Conservation (phyloP, 2,797 vertebrate species). For the Phrynocephalus guinanensis region DNA sequence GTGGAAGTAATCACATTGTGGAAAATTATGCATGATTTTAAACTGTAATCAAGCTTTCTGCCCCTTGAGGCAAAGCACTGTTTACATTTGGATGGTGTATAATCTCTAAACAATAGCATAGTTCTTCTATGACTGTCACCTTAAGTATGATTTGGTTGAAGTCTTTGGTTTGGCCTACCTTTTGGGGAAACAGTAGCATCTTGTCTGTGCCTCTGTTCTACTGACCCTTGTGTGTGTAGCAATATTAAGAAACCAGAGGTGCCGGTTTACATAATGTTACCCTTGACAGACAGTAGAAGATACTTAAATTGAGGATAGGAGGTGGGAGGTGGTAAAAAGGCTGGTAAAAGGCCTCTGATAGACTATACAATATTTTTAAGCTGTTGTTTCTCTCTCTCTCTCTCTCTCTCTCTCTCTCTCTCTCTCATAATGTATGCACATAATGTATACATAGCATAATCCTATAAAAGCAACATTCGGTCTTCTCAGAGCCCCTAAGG, state of each 20-base stretch:
- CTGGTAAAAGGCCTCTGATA: background rate
- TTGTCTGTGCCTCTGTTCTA: constrained; percentile 20
- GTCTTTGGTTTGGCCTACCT: background rate
- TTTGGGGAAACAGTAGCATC: constrained; percentile 1
- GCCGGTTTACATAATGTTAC: constrained; percentile 54
- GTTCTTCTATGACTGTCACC: background rate
- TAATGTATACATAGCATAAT: background rate
- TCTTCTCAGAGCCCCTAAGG: background rate
- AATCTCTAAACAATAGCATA: background rate
- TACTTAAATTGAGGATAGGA: constrained; percentile 60
- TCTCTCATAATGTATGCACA: background rate
- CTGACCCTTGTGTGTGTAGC: constrained; percentile 35
- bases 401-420: too few species aligned
- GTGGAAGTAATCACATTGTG: constrained; percentile 6
- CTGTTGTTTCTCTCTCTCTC: background rate
- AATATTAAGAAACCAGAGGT: constrained; percentile 59
- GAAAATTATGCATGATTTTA: constrained; percentile 20
- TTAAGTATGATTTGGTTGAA: background rate
- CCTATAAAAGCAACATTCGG: background rate
- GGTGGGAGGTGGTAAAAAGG: constrained; percentile 8
- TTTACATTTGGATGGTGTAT: background rate
- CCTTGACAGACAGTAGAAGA: constrained; percentile 39
- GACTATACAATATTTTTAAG: background rate
- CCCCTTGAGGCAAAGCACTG: background rate
- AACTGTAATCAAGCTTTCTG: constrained; percentile 2